Evolutionary conservation across 1,140 invertebrate species (phyloP), one percentile per base, ranked within the genome.

Genomic region (Odontomachus brunneus): DNA sequence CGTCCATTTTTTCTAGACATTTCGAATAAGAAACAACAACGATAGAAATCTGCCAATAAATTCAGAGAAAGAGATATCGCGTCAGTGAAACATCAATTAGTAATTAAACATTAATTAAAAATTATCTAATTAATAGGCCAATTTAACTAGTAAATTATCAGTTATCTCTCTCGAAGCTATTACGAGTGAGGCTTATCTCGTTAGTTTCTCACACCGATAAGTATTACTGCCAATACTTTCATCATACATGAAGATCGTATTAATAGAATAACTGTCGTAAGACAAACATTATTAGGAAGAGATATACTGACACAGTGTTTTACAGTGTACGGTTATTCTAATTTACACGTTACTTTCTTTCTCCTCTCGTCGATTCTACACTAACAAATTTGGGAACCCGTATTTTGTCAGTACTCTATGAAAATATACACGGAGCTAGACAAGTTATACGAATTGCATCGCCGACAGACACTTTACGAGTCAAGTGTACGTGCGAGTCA

Each of bases 191-290:
- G 9, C 9, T 19, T 33, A 7, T 72, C 33, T 44, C 72, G 38
- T 74, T 74, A 53, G 44, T 14, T 72, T 72, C 3, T 59, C 24
- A 60, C 38, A n/a, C 15, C 26, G 26, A 62, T 38, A 5, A 29
- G 24, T 26, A 44, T 29, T 26, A 60, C 60, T 49, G 72, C 12
- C 24, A 62, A 4, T 48, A 74, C 12, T 74, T 44, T 17, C 14
- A 51, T 24, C 57, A 49, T 75, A 24, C 72, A n/a, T n/a, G 24
- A 29, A 24, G 11, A 48, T n/a, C n/a, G 44, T 51, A 75, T 62
- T 75, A 62, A 29, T 19, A 5, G 11, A 49, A 62, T 15, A 49
- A 49, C 26, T 62, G 24, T 60, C 11, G 14, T 75, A 0, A 9
- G 24, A 51, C 57, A 22, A 51, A 75, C n/a, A 49, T 75, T 12